A percentile compares a stretch with the other conserved stretches of the same genome.
Evolutionary conservation across 2,888 invertebrate genomes (phyloP).

Genomic region (Meghimatium bilineatum): DNA sequence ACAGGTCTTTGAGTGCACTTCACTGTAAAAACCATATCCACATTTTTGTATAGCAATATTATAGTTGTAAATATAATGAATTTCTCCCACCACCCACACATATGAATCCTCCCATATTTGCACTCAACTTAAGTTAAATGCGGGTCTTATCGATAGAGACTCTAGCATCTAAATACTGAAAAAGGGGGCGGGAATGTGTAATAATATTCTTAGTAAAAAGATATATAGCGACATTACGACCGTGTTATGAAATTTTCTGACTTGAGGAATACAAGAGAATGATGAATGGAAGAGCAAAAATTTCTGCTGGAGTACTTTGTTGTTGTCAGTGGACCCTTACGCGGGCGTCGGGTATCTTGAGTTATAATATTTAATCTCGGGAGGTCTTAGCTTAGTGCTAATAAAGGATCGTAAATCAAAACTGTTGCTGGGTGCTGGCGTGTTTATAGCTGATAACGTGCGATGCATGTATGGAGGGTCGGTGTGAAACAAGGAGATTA

Average conservation of each 20-base stretch:
- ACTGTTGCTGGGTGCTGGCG: neutral
- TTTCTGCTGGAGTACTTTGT: neutral
- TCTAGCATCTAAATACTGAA: neutral
- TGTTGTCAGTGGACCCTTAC: neutral
- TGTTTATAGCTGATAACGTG: constrained; percentile 5
- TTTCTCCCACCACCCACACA: too few relatives aligned
- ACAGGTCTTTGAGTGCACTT: neutral
- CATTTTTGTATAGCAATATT: too few relatives aligned
- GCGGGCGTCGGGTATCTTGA: neutral
- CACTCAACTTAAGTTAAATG: neutral
- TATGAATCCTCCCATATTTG: too few relatives aligned
- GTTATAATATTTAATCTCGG: neutral
- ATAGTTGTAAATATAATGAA: too few relatives aligned
- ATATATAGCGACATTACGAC: neutral
- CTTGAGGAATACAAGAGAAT: neutral
- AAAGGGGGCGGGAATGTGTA: neutral
- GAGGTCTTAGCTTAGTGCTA: neutral
- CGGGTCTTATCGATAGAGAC: neutral
- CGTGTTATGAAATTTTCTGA: neutral
- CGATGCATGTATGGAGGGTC: neutral
- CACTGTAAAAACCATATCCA: too few relatives aligned
- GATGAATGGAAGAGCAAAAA: neutral
- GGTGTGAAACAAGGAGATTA: neutral
- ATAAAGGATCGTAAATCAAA: neutral
- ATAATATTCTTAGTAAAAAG: constrained; percentile 6